A percentile compares a stretch with the other conserved stretches of the same genome.
These are phyloP conservation scores for Phrynosoma blainvillii DNA, from an alignment of 2,113 vertebrate species.

Conservation along the genomic window DNA sequence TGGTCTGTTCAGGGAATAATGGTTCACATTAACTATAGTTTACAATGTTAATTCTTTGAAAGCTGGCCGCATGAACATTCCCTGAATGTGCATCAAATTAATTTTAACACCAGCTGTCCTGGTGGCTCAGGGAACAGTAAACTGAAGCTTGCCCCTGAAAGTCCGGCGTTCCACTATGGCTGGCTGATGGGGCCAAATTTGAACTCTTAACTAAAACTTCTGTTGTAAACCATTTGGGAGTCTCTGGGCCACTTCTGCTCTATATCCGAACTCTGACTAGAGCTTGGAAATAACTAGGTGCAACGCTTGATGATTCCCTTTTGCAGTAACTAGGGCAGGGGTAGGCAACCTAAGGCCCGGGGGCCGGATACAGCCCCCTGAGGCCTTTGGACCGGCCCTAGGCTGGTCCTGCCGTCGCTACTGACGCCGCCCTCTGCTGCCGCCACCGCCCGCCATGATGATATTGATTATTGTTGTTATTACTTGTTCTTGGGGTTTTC, in stretches of 20 bases:
- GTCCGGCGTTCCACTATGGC: background rate
- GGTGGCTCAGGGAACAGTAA: background rate
- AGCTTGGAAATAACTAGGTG: background rate
- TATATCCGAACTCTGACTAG: background rate
- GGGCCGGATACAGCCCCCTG: too few relatives aligned
- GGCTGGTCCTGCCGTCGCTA: too few relatives aligned
- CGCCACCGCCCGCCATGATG: too few relatives aligned
- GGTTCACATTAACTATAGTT: accelerated
- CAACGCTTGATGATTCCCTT: background rate
- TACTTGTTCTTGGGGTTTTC: too few relatives aligned
- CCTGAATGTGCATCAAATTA: constrained; percentile 10
- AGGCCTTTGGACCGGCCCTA: too few relatives aligned
- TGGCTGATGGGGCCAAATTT: background rate
- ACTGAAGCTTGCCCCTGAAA: background rate
- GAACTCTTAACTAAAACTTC: background rate
- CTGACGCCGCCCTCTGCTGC: too few relatives aligned
- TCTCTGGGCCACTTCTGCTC: background rate
- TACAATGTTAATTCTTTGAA: background rate
- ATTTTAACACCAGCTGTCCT: constrained; percentile 26
- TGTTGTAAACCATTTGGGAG: background rate
- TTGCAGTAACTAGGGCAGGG: background rate
- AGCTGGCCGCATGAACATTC: accelerated
- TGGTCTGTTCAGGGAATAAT: accelerated
- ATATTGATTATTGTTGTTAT: too few relatives aligned
- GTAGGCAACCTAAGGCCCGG: too few relatives aligned